Conservation (phyloP, 2,797 vertebrate species). For the Cossypha heuglini region DNA sequence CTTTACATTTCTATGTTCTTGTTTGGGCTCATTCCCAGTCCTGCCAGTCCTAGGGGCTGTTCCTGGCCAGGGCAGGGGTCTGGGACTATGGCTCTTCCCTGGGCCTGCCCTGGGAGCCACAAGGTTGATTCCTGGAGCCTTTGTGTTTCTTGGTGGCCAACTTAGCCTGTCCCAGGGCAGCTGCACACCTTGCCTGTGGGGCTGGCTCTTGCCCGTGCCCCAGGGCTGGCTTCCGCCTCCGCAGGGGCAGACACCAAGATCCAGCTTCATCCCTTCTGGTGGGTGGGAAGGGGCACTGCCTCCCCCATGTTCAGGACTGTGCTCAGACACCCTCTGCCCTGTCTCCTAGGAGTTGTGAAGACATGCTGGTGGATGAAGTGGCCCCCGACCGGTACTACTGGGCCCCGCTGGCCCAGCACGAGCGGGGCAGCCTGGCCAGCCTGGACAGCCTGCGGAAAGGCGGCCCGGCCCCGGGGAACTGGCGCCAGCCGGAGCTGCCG, state of each 20-base stretch:
- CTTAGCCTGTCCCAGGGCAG: not conserved
- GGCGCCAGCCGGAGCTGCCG: slow-evolving; percentile 93
- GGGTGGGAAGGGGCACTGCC: not conserved
- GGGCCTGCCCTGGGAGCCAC: accelerated
- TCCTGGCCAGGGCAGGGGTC: not conserved
- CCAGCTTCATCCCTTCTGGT: not conserved
- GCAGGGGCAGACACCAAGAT: accelerated
- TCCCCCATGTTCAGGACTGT: accelerated
- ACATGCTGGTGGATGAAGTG: slow-evolving; percentile 87
- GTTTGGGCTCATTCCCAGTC: not conserved
- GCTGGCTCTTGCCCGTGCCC: not conserved
- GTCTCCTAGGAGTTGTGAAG: slow-evolving; percentile 89
- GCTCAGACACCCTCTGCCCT: not conserved
- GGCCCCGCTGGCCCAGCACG: slow-evolving; percentile 90
- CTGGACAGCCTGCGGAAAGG: slow-evolving; percentile 93
- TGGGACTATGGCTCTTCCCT: not conserved
- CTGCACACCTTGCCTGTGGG: not conserved
- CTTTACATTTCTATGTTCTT: not conserved
- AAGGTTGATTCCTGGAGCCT: not conserved
- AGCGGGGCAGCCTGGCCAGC: slow-evolving; percentile 93
- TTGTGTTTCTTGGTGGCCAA: accelerated
- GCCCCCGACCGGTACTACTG: slow-evolving; percentile 87
- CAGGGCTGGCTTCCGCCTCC: not conserved
- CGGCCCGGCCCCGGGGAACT: slow-evolving; percentile 73
- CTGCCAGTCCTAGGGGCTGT: not conserved